Base-by-base conservation (phyloP, 2,797 vertebrate genomes). In the Alca torda region DNA sequence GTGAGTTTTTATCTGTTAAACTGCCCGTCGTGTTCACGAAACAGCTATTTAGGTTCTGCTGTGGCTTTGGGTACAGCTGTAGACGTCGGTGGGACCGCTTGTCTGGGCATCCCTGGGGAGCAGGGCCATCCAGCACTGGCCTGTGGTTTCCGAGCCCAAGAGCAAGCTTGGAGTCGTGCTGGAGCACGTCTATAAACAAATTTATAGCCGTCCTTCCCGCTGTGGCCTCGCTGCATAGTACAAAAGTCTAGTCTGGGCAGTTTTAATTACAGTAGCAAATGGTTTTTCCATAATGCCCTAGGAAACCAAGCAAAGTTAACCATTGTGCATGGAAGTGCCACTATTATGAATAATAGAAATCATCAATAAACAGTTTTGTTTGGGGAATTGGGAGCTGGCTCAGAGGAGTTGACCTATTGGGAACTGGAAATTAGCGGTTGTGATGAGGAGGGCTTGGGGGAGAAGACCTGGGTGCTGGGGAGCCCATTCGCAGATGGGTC, bases 191-290 rank as follows among this genome's bases (percentile, higher is more conserved):
- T 78, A 2, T 28, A 18, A 57, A 63, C 18, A n/a, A 17, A 6
- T 45, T 73, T 46, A 4, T 21, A 56, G 56, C 43, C 3, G 13
- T 67, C 94, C n/a, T 9, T 93, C 53, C 54, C 2, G 1, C 75
- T 53, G 64, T 18, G 81, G 50, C 65, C 68, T 81, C 39, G 54
- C 46, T 26, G 31, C 26, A 2, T 39, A 31, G 60, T 37, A 35
- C 51, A 70, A 18, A 73, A 89, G 53, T 41, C 31, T 50, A 21
- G 9, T n/a, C 54, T 48, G 39, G 37, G 60, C 28, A 61, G 31
- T 68, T 96, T 77, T 94, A 87, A 92, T 93, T 84, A 80, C 39
- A 50, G 39, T 13, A 76, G 90, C 33, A 26, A 95, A 93, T 10
- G 48, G 6, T 53, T 95, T 95, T 95, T 94, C 93, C 80, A 51